Evolutionary conservation across 1,140 invertebrate species (phyloP).

Genomic region (Eumaeus atala): DNA sequence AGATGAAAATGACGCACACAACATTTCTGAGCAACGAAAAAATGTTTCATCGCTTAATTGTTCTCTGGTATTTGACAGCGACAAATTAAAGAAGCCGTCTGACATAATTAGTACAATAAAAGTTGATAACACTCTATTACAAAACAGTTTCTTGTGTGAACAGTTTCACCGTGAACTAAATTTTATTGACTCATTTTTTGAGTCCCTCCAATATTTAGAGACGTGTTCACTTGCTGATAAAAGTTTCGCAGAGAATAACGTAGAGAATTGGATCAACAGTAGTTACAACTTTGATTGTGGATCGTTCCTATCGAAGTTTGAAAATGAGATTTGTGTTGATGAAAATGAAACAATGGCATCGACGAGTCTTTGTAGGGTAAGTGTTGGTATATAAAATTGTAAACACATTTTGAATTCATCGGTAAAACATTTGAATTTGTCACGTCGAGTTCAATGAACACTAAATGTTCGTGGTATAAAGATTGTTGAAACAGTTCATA

Average conservation of each 20-base stretch:
- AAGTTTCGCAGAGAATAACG: slow-evolving; percentile 39
- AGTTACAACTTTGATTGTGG: slow-evolving; percentile 44
- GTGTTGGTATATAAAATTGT: slow-evolving; percentile 52
- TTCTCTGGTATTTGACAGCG: slow-evolving; percentile 35
- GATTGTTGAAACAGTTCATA: no score
- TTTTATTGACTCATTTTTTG: slow-evolving; percentile 68
- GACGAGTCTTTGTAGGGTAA: slow-evolving; percentile 69
- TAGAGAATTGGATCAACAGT: slow-evolving; percentile 47
- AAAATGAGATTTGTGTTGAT: slow-evolving; percentile 49
- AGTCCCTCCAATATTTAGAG: slow-evolving; percentile 64
- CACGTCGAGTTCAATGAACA: neutral
- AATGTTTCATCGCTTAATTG: slow-evolving; percentile 36
- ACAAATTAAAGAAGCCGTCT: slow-evolving; percentile 63
- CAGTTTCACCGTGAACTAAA: slow-evolving; percentile 63
- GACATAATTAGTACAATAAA: slow-evolving; percentile 62
- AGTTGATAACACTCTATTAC: slow-evolving; percentile 46
- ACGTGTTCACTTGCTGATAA: slow-evolving; percentile 50
- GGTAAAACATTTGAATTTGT: slow-evolving; percentile 5
- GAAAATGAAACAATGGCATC: slow-evolving; percentile 64
- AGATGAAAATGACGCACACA: slow-evolving; percentile 18
- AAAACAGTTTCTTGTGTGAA: slow-evolving; percentile 49
- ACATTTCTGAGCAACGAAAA: slow-evolving; percentile 26
- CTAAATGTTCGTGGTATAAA: neutral
- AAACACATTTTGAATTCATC: slow-evolving; percentile 31
- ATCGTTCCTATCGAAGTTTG: slow-evolving; percentile 48